Conservation (phyloP, 2,888 invertebrate species). For the Limnephilus marmoratus region DNA sequence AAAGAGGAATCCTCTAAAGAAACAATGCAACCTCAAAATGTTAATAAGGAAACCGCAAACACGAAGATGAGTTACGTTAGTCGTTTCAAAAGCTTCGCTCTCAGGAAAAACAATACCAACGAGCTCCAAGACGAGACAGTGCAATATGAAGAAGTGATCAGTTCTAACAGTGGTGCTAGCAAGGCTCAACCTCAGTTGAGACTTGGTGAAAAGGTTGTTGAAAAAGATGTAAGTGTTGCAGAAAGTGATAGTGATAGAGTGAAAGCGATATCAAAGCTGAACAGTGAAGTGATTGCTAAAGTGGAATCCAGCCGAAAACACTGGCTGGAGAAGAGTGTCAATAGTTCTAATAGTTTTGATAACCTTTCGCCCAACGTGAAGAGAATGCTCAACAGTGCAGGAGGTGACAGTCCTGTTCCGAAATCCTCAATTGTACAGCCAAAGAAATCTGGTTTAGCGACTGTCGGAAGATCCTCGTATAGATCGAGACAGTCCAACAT, state of each 20-base stretch:
- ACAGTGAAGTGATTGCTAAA: conserved; percentile 66
- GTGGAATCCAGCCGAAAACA: conserved; percentile 65
- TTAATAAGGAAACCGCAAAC: conserved; percentile 45
- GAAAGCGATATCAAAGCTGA: conserved; percentile 58
- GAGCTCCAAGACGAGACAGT: conserved; percentile 51
- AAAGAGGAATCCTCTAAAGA: conserved; percentile 66
- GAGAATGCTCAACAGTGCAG: conserved; percentile 79
- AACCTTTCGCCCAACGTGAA: conserved; percentile 80
- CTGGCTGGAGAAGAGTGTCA: conserved; percentile 67
- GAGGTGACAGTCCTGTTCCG: conserved; percentile 68
- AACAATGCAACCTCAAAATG: conserved; percentile 11
- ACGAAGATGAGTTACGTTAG: conserved; percentile 64
- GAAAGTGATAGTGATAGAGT: conserved; percentile 40
- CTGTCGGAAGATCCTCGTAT: conserved; percentile 71
- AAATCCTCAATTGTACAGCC: conserved; percentile 71
- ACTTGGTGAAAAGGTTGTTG: conserved; percentile 47
- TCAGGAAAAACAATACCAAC: conserved; percentile 55
- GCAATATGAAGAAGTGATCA: conserved; percentile 37
- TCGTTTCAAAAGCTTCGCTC: conserved; percentile 63
- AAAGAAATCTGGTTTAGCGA: conserved; percentile 68
- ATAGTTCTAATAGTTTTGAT: conserved; percentile 73
- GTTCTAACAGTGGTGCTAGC: conserved; percentile 7
- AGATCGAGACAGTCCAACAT: conserved; percentile 73
- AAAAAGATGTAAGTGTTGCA: conserved; percentile 27
- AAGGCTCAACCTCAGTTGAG: conserved; percentile 12